Evolutionary conservation across 2,888 invertebrate genomes (phyloP).

Genomic region (Sphaerophoria rueppellii): DNA sequence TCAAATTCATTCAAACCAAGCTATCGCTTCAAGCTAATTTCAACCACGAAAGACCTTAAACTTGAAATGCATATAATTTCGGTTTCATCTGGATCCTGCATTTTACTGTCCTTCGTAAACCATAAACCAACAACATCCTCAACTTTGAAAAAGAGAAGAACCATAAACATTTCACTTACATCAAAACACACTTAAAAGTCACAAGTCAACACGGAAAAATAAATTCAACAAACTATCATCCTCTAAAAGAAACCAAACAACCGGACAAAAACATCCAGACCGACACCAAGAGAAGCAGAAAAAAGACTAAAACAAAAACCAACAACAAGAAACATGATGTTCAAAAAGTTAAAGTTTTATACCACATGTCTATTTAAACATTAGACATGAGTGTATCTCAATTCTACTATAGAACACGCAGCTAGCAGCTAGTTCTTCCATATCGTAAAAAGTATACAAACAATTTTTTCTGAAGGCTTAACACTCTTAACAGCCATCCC

Average conservation of each 20-base stretch:
- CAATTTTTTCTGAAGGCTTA: constrained; percentile 14
- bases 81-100: not conserved
- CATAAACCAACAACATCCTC: not conserved
- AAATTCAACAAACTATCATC: constrained; percentile 32
- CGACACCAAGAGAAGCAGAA: constrained; percentile 21
- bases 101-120: not conserved
- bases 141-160: not conserved
- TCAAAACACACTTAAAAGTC: constrained; percentile 52
- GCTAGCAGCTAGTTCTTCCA: too few relatives aligned
- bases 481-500: constrained; percentile 14
- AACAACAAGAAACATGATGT: constrained; percentile 10
- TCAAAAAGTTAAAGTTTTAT: constrained; percentile 12
- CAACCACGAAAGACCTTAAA: too few relatives aligned
- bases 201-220: constrained; percentile 36
- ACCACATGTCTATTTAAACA: constrained; percentile 52
- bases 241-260: constrained; percentile 22
- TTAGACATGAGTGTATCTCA: constrained; percentile 29
- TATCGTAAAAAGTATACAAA: not conserved
- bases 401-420: too few relatives aligned
- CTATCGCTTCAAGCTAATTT: too few relatives aligned
- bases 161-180: constrained; percentile 23
- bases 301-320: not conserved
- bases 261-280: constrained; percentile 23
- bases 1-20: too few relatives aligned
- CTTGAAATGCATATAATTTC: too few relatives aligned